A percentile compares a stretch with the other conserved stretches of the same genome.
Evolutionary conservation across 1,140 invertebrate genomes (phyloP).

Genomic region (Ladona fulva): DNA sequence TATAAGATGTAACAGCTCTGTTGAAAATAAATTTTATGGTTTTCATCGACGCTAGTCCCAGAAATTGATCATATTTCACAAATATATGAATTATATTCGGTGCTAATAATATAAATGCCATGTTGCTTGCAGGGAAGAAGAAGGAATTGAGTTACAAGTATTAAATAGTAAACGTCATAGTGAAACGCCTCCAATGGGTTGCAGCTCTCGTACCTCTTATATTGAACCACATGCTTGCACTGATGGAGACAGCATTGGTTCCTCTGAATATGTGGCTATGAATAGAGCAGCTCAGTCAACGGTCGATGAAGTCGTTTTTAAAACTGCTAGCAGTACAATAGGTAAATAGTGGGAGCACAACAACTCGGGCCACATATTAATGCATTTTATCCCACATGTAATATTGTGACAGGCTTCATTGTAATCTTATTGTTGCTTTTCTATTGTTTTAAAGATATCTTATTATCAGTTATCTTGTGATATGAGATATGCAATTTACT

Average conservation of each 20-base stretch:
- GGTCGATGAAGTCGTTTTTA: slow-evolving; percentile 28
- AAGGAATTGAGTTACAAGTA: slow-evolving; percentile 78
- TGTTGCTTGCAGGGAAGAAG: slow-evolving; percentile 48
- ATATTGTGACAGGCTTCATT: too few species aligned
- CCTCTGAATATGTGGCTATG: slow-evolving; percentile 39
- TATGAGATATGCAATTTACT: too few species aligned
- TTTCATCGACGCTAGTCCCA: too few species aligned
- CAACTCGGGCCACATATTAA: too few species aligned
- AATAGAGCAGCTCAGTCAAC: slow-evolving; percentile 12
- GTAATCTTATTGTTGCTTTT: too few species aligned
- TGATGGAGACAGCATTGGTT: slow-evolving; percentile 46
- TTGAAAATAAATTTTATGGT: too few species aligned
- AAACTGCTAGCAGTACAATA: slow-evolving; percentile 56
- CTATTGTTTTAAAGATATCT: too few species aligned
- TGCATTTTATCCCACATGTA: too few species aligned
- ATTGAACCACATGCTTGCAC: slow-evolving; percentile 34
- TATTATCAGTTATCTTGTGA: too few species aligned
- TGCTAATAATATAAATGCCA: background rate
- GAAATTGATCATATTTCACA: too few species aligned
- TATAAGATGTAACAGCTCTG: too few species aligned
- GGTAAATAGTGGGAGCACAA: slow-evolving; percentile 36
- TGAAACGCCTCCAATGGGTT: slow-evolving; percentile 46
- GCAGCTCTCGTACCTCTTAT: slow-evolving; percentile 50
- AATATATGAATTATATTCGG: background rate
- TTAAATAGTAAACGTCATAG: slow-evolving; percentile 43